Evolutionary conservation across 2,888 invertebrate species (phyloP), one percentile per base, ranked within the genome.

Genomic region (Cataglyphis albicans): DNA sequence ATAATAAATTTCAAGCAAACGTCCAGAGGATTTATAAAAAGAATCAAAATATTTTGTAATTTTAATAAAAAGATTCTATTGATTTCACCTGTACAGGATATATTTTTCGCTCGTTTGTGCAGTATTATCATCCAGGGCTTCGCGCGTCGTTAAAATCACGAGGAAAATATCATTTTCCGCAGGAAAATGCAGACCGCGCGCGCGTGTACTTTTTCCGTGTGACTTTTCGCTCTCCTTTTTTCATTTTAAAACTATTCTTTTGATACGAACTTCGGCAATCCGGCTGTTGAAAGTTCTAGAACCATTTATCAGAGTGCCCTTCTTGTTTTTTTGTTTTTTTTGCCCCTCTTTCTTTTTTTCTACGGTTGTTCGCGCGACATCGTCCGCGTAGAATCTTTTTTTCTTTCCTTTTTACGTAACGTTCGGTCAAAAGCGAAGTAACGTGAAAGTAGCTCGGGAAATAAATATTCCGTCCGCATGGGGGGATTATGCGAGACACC

Each of bases 391-490:
- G 73, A 32, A 61, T 67, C 55, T 59, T 67, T 2, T 18, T 44
- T 67, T 41, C 48, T 12, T 38, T 73, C 61, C 63, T 74, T 72
- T 68, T 70, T 75, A 63, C 64, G 64, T 61, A 74, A 68, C 63
- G 64, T 44, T 38, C 41, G 63, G 65, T 72, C 82, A 84, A 75
- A 63, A 75, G 81, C 75, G 81, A 81, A 74, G 61, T 72, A 68
- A 55, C 70, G 84, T 68, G 81, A 81, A 84, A 84, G 84, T 84
- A 74, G 74, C 74, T 65, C 72, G 76, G 48, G 41, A 75, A 75
- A 70, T 74, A 70, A 76, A 76, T 81, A 76, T 84, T 82, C 70
- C 65, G 59, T 76, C 25, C 76, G 65, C 67, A 52, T 52, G 35
- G 52, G 5, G 25, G 70, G 81, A 74, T 82, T 84, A 75, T 81